Evolutionary conservation across 2,888 invertebrate genomes (phyloP).

Genomic region (Xanthorhoe spadicearia): DNA sequence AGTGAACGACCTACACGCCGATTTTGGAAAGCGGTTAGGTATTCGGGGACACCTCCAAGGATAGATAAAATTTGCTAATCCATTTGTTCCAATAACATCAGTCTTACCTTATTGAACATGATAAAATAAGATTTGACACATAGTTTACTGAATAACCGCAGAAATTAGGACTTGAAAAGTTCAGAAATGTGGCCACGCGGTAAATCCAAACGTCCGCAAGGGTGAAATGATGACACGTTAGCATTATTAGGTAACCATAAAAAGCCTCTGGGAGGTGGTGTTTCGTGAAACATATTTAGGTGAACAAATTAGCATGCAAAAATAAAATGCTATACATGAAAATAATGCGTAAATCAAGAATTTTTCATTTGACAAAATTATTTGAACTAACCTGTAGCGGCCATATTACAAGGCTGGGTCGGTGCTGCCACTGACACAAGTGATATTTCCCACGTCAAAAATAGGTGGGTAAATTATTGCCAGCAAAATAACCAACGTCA

Average conservation of each 20-base stretch:
- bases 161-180: slow-evolving; percentile 56
- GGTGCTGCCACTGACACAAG: slow-evolving; percentile 73
- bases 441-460: slow-evolving; percentile 40
- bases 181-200: slow-evolving; percentile 84
- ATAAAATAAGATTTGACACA: slow-evolving; percentile 42
- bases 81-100: slow-evolving; percentile 47
- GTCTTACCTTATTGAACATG: slow-evolving; percentile 46
- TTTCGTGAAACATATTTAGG: slow-evolving; percentile 47
- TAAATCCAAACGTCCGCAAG: slow-evolving; percentile 82
- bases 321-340: slow-evolving; percentile 46
- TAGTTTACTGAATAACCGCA: slow-evolving; percentile 44
- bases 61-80: slow-evolving; percentile 49
- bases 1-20: slow-evolving; percentile 76
- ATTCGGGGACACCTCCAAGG: slow-evolving; percentile 57
- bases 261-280: slow-evolving; percentile 43
- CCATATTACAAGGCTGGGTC: slow-evolving; percentile 87
- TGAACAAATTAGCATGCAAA: slow-evolving; percentile 49
- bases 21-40: slow-evolving; percentile 76
- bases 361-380: slow-evolving; percentile 83
- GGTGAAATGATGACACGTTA: slow-evolving; percentile 84
- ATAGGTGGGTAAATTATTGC: slow-evolving; percentile 4
- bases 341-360: slow-evolving; percentile 53
- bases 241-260: slow-evolving; percentile 75
- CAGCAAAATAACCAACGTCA: neutral
- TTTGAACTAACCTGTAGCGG: slow-evolving; percentile 88